A percentile compares a stretch with the other conserved stretches of the same genome.
phyloP scores from a whole-genome alignment of 2,797 vertebrate species.

The Spondyliosoma cantharus region DNA sequence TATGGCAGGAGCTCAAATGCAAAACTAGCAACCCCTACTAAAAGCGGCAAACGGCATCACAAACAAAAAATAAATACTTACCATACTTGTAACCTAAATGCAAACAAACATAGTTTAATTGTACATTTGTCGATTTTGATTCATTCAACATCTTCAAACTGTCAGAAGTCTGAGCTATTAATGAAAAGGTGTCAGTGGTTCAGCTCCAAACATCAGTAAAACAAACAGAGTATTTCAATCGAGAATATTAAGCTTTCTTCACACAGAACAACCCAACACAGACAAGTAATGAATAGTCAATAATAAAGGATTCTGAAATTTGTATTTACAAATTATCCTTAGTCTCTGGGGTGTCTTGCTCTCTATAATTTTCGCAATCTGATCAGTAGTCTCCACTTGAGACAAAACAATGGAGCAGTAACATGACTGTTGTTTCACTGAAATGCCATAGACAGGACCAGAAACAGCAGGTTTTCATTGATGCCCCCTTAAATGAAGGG shows the following conservation, averaged over 20 bases:
- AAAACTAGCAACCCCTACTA: conserved; percentile 79
- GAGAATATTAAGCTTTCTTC: conserved; percentile 14
- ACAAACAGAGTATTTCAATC: conserved; percentile 1
- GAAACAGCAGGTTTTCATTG: conserved; percentile 85
- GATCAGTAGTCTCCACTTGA: conserved; percentile 64
- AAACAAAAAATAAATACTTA: conserved; percentile 90
- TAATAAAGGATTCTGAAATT: conserved; percentile 45
- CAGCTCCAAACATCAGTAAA: conserved; percentile 9
- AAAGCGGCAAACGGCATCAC: conserved; percentile 82
- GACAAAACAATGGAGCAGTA: conserved; percentile 71
- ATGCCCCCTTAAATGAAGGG: conserved; percentile 84
- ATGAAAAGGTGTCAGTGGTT: conserved; percentile 6
- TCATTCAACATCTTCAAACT: conserved; percentile 13
- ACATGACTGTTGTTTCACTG: conserved; percentile 78
- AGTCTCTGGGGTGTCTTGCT: conserved; percentile 31
- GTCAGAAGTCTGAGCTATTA: background rate
- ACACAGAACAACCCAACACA: conserved; percentile 26
- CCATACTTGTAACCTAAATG: conserved; percentile 99
- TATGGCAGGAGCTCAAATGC: conserved; percentile 84
- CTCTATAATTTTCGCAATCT: conserved; percentile 61
- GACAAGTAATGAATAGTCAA: conserved; percentile 32
- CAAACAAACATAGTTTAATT: conserved; percentile 84
- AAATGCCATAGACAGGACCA: conserved; percentile 80
- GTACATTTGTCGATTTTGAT: conserved; percentile 50
- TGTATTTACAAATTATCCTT: conserved; percentile 58